Base-by-base conservation (phyloP, 64 coral and sea anemone species). In the Montipora sp. region DNA sequence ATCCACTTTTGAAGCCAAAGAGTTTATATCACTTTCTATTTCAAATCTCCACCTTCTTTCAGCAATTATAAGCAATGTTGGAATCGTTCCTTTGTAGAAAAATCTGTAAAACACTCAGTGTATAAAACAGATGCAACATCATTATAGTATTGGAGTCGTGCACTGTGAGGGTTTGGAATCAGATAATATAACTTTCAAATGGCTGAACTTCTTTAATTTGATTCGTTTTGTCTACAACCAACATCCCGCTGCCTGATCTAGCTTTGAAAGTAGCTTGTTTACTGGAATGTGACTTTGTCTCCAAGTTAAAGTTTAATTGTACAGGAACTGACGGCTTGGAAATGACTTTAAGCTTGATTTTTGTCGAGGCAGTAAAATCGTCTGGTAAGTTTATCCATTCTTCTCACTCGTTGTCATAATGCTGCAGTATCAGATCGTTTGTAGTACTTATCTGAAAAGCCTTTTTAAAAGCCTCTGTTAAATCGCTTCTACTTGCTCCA, bases 401-500 rank as follows among this genome's bases (percentile, higher is more conserved):
- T 73, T 88, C 9, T 68, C 85, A 88, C 21, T 88, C 69, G 23
- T 88, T 48, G 67, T 88, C 85, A 19, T 76, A 88, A 9, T 51
- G 68, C 43, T 88, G 85, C 45, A 88, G 50, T 15, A 50, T 47
- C 23, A 88, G 15, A 88, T 22, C 50, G 50, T 16, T 73, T 50
- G 60, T 88, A 51, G 0, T 71, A 71, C 8, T 71, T 71, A 58
- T 59, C 18, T 23, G 50, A 59, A 59, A 83, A 83, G 59, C 2
- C 50, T 23, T 83, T 83, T 23, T 2, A 59, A 23, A 50, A 24
- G 80, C 21, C 80, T 83, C 80, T 53, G 59, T 59, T 83, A 83
- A 83, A 49, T 83, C 50, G 48, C 20, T 83, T 24, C 47, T 24
- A 83, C 59, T 58, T 49, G 80, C 47, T 59, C 80, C 80, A 59